Conservation (phyloP, 2,888 invertebrate genomes). For the Helleia helle region DNA sequence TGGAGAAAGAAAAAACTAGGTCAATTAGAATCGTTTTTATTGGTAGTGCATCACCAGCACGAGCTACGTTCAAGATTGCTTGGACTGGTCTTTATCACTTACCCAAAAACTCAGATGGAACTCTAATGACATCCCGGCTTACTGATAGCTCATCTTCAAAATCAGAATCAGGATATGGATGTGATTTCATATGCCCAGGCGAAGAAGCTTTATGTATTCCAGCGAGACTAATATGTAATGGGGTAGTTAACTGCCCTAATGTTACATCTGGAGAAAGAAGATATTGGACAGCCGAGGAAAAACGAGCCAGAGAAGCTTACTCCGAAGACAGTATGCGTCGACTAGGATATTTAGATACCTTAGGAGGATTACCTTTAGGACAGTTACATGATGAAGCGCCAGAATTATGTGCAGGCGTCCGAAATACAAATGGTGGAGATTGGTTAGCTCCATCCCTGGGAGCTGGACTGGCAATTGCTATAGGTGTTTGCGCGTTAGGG, state of each 20-base stretch:
- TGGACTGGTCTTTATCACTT: slow-evolving; percentile 93
- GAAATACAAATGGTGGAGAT: slow-evolving; percentile 62
- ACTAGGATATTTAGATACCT: slow-evolving; percentile 69
- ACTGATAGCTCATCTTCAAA: slow-evolving; percentile 71
- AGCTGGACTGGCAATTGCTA: slow-evolving; percentile 70
- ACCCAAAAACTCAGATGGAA: slow-evolving; percentile 87
- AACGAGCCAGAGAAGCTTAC: slow-evolving; percentile 68
- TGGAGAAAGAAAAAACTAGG: slow-evolving; percentile 75
- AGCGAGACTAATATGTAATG: slow-evolving; percentile 87
- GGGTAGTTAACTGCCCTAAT: slow-evolving; percentile 90
- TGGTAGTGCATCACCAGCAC: slow-evolving; percentile 84
- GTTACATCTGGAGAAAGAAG: slow-evolving; percentile 69
- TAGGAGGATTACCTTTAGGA: slow-evolving; percentile 52
- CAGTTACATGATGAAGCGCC: slow-evolving; percentile 84
- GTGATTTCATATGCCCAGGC: slow-evolving; percentile 92
- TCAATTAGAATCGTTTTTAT: slow-evolving; percentile 82
- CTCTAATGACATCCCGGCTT: slow-evolving; percentile 83
- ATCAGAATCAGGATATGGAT: slow-evolving; percentile 67
- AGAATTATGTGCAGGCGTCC: slow-evolving; percentile 78
- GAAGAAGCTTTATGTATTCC: slow-evolving; percentile 89
- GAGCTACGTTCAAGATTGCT: slow-evolving; percentile 89
- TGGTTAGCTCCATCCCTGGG: slow-evolving; percentile 78
- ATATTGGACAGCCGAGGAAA: slow-evolving; percentile 64
- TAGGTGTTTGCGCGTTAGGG: slow-evolving; percentile 72
- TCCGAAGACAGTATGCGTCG: slow-evolving; percentile 76